Evolutionary conservation across 2,113 vertebrate species (phyloP), one percentile per base, ranked within the genome.

Genomic region (Anthoscopus minutus): DNA sequence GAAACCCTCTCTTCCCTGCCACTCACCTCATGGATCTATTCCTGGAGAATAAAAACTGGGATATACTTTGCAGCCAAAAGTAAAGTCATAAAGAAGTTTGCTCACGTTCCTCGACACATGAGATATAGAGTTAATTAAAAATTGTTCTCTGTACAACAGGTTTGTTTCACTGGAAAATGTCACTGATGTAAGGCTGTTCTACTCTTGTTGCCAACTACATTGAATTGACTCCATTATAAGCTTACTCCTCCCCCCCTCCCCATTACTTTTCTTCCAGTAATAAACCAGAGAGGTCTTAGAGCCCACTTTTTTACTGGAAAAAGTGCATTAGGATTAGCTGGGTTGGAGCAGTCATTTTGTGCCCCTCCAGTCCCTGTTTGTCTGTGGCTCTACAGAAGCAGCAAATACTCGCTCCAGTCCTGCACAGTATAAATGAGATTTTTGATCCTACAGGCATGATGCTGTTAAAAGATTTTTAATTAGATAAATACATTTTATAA

Each of bases 91-190:
- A 95, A 97, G 98, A 97, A 97, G 97, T 97, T 96, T 95, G 97
- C 95, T 98, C 97, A 97, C 96, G 96, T 97, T 98, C 97, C 90
- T 94, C 21, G 23, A 97, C 96, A 96, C 96, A 97, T 94, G 97
- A 98, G 97, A 97, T 94, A 96, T 31, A 97, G 92, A 93, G 96
- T 97, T 98, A 97, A 98, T 98, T 97, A 98, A 97, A 98, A 97
- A 97, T 96, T 95, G 96, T 97, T 96, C 95, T 97, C 91, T 82
- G 96, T 94, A 96, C 92, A 65, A 95, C 96, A 97, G 97, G 96
- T 95, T 98, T 97, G 89, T 77, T 92, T 97, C 96, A 96, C 96
- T 97, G 92, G 89, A 96, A 98, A 98, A 92, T 92, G 87, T 97
- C 97, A 97, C 96, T 97, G 97, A 95, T 95, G 96, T 95, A 96